These are phyloP conservation scores for Sturnus vulgaris DNA, from an alignment of 2,113 vertebrate genomes.

Conservation along the genomic window DNA sequence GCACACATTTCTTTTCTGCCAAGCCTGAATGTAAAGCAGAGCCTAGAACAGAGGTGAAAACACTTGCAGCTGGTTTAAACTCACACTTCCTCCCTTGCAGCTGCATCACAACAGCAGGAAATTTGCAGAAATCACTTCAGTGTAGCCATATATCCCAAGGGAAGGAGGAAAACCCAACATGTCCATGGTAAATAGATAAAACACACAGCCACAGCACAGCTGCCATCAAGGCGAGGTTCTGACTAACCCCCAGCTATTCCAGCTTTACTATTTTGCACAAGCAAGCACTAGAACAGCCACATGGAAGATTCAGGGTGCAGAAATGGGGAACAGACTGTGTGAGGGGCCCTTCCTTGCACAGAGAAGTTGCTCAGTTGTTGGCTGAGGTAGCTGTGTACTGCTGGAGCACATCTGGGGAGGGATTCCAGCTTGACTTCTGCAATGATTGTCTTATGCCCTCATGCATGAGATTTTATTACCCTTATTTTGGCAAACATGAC, in stretches of 20 bases:
- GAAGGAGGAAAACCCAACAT: background rate
- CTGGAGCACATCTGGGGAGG: background rate
- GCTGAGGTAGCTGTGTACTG: background rate
- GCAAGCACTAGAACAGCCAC: background rate
- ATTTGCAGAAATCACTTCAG: background rate
- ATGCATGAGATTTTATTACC: constrained; percentile 3
- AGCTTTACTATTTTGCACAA: background rate
- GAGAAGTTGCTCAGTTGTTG: background rate
- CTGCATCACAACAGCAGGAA: background rate
- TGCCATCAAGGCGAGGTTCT: background rate
- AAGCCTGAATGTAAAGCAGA: background rate
- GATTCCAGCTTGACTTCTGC: constrained; percentile 13
- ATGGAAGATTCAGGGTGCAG: background rate
- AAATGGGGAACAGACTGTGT: background rate
- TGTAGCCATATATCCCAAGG: background rate
- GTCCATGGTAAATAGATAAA: background rate
- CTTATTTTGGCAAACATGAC: background rate
- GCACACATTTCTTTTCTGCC: background rate
- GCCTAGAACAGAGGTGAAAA: background rate
- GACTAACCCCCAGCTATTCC: background rate
- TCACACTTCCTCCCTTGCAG: background rate
- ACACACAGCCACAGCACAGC: background rate
- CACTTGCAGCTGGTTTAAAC: background rate
- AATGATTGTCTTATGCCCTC: background rate
- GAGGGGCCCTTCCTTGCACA: background rate